These are phyloP conservation scores for Dasypogon diadema DNA, from an alignment of 2,888 invertebrate genomes.

Conservation along the genomic window DNA sequence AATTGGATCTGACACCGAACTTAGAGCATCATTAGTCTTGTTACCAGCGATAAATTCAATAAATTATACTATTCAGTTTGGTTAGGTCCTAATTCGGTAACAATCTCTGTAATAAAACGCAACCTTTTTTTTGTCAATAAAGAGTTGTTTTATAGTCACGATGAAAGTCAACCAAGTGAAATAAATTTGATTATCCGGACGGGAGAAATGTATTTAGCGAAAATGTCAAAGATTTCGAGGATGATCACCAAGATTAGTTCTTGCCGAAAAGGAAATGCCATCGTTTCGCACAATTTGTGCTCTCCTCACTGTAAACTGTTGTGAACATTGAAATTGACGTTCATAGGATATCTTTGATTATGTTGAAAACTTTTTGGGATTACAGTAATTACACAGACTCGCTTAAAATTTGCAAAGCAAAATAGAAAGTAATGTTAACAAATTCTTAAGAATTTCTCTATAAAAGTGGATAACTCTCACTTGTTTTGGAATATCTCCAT, in stretches of 20 bases:
- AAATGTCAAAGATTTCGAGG: conserved; percentile 27
- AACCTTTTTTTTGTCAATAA: neutral
- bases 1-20: conserved; percentile 55
- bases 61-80: conserved; percentile 49
- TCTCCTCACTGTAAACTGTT: conserved; percentile 2
- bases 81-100: conserved; percentile 16
- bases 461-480: too few relatives aligned
- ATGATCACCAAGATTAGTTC: conserved; percentile 9
- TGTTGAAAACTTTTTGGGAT: neutral
- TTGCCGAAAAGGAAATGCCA: neutral
- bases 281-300: conserved; percentile 2
- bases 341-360: neutral
- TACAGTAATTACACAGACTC: neutral
- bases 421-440: too few relatives aligned
- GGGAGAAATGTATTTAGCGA: conserved; percentile 17
- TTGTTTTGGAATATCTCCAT: too few relatives aligned
- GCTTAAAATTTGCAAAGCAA: neutral
- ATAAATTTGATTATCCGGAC: conserved; percentile 19
- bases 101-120: conserved; percentile 15
- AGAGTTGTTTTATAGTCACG: conserved; percentile 24
- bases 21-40: conserved; percentile 55
- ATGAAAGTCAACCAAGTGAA: conserved; percentile 28
- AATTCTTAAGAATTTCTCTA: too few relatives aligned
- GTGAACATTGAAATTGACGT: conserved; percentile 17
- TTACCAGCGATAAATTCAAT: conserved; percentile 54